phyloP scores from a whole-genome alignment of 2,113 vertebrate genomes.

The Brienomyrus longianalis region DNA sequence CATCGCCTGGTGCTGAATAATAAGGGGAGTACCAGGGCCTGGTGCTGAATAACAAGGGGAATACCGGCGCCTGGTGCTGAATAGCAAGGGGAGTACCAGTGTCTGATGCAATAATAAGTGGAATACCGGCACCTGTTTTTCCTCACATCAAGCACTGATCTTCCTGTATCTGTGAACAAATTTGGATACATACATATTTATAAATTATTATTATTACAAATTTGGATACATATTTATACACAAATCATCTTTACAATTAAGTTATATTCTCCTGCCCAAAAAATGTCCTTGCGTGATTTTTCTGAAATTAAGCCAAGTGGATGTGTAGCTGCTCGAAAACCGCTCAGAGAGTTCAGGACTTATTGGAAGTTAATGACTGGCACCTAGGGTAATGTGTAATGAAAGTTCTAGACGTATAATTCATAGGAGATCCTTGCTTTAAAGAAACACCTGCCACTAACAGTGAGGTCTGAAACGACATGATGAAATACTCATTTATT shows the following conservation, averaged over 20 bases:
- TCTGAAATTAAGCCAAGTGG: neutral
- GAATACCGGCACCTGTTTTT: neutral
- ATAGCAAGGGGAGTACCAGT: too few species aligned
- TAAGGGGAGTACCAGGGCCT: too few species aligned
- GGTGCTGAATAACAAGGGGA: too few species aligned
- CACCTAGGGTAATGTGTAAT: slow-evolving; percentile 54
- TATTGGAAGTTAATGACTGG: slow-evolving; percentile 54
- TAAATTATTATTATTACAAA: neutral
- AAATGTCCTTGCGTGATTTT: neutral
- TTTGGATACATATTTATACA: neutral
- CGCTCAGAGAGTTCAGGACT: slow-evolving; percentile 42
- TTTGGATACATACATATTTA: neutral
- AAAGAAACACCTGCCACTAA: neutral
- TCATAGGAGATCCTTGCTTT: neutral
- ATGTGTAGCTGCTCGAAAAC: slow-evolving; percentile 25
- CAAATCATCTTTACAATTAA: neutral
- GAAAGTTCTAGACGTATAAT: slow-evolving; percentile 17
- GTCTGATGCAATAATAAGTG: too few species aligned
- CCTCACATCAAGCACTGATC: neutral
- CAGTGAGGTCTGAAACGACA: slow-evolving; percentile 32
- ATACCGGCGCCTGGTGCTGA: too few species aligned
- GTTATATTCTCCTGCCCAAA: neutral
- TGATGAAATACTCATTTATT: slow-evolving; percentile 55
- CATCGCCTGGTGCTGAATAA: too few species aligned
- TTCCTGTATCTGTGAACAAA: neutral